Base-by-base conservation (phyloP, 2,113 vertebrate species). In the Cheilinus undulatus region DNA sequence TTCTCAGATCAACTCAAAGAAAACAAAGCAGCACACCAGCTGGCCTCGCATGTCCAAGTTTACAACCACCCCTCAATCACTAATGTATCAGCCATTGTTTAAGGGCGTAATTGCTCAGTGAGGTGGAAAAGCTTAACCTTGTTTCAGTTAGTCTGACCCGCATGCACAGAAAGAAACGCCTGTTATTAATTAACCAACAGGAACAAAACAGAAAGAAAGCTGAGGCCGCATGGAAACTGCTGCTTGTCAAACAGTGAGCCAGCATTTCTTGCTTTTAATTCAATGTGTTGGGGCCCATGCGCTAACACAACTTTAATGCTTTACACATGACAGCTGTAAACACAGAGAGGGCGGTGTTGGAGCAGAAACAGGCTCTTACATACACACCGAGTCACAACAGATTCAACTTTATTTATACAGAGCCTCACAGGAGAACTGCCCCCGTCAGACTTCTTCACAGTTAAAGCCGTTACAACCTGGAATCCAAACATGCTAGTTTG, bases 111-210 rank as follows among this genome's bases (percentile, higher is more conserved):
- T 45, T 19, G 57, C 66, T 53, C 63, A 68, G 38, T 32, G 24
- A 72, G 68, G 69, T 72, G 74, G 60, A 87, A 83, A 84, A 83
- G 69, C 65, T 77, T 1, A 52, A 48, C 48, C 24, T 27, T 15
- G 7, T 60, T 63, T 76, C 13, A 30, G 53, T 54, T 54, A 46
- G 65, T 69, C 20, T 53, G 9, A 80, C 58, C 23, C 36, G 4
- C 48, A 50, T 0, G 22, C 63, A n/a, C n/a, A 76, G 30, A 69
- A 50, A 76, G 54, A 50, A 36, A 63, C 49, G 68, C 63, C 76
- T 69, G 82, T 60, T 62, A 80, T 79, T 87, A 76, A 88, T 85
- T 85, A 81, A 86, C 82, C 42, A 51, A 23, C 54, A 61, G 28
- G 36, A 72, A 28, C 64, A 73, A 60, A 80, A 71, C 69, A 67